A percentile compares a stretch with the other conserved stretches of the same genome.
Conservation (phyloP, 2,888 invertebrate genomes). For the Aplocera efformata region DNA sequence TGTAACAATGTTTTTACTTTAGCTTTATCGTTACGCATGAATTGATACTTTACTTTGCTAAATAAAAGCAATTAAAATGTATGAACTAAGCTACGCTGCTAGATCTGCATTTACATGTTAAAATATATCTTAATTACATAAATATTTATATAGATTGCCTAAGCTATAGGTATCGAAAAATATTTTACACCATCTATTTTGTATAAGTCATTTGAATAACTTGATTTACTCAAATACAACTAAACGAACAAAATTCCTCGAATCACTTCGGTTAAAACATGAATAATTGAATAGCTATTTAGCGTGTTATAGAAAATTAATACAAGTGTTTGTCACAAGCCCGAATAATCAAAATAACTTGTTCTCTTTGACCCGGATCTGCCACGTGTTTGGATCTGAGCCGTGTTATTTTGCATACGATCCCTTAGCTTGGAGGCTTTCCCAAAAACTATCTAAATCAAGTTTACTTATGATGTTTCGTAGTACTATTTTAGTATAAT, state of each 20-base stretch:
- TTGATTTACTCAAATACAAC: constrained; percentile 10
- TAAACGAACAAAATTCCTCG: constrained; percentile 9
- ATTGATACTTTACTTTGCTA: too few relatives aligned
- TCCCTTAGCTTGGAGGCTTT: constrained; percentile 8
- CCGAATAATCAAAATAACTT: constrained; percentile 50
- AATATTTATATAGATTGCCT: too few relatives aligned
- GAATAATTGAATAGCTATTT: constrained; percentile 31
- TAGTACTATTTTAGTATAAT: neutral
- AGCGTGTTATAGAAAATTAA: constrained; percentile 28
- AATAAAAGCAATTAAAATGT: neutral
- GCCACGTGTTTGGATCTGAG: constrained; percentile 39
- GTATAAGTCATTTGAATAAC: constrained; percentile 9
- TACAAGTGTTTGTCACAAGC: constrained; percentile 32
- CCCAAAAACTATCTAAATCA: constrained; percentile 1
- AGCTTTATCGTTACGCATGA: neutral
- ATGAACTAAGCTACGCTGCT: too few relatives aligned
- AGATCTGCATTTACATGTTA: neutral
- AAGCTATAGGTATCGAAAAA: neutral
- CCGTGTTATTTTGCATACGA: constrained; percentile 5
- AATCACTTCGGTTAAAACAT: constrained; percentile 26
- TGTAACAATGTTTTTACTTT: neutral
- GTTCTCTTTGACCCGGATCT: constrained; percentile 71
- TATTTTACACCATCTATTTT: neutral
- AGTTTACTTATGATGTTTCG: neutral
- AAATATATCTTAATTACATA: too few relatives aligned